phyloP scores from a whole-genome alignment of 2,888 invertebrate genomes.

The Lasius fuliginosus region DNA sequence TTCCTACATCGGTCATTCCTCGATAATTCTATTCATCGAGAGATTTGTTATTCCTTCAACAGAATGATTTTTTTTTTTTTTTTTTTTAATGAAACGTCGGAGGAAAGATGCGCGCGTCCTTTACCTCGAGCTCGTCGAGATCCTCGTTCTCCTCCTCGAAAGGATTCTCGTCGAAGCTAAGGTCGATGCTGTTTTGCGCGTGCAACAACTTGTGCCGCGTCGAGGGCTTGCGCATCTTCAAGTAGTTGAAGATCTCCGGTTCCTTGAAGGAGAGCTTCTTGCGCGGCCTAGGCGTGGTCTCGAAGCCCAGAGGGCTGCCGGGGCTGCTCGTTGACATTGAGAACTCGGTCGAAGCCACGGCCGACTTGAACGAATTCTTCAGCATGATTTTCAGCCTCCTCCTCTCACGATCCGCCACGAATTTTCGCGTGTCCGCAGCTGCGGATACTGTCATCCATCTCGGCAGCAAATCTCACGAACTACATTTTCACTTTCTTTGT shows the following conservation, averaged over 20 bases:
- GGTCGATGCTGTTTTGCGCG: conserved; percentile 59
- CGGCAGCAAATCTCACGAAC: not conserved
- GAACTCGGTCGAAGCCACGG: conserved; percentile 40
- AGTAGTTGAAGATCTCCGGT: conserved; percentile 90
- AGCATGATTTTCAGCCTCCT: conserved; percentile 50
- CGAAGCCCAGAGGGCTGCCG: conserved; percentile 82
- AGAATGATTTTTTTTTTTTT: not conserved
- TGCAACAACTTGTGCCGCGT: conserved; percentile 63
- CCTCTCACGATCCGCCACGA: conserved; percentile 21
- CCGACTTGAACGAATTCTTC: conserved; percentile 60
- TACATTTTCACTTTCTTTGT: conserved; percentile 31
- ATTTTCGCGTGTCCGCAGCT: conserved; percentile 26
- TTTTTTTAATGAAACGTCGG: too few species aligned
- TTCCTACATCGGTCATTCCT: conserved; percentile 25
- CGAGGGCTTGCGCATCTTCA: conserved; percentile 74
- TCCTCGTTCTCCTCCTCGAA: conserved; percentile 82
- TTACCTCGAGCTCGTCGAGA: conserved; percentile 85
- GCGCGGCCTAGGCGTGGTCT: conserved; percentile 88
- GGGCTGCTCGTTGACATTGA: conserved; percentile 58
- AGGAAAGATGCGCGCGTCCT: conserved; percentile 13
- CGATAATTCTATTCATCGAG: not conserved
- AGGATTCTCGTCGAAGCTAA: conserved; percentile 78
- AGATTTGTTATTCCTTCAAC: not conserved
- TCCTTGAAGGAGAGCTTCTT: conserved; percentile 96
- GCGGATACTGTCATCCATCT: conserved; percentile 38